Conservation (phyloP, 2,113 vertebrate species). For the Herpailurus yagouaroundi region DNA sequence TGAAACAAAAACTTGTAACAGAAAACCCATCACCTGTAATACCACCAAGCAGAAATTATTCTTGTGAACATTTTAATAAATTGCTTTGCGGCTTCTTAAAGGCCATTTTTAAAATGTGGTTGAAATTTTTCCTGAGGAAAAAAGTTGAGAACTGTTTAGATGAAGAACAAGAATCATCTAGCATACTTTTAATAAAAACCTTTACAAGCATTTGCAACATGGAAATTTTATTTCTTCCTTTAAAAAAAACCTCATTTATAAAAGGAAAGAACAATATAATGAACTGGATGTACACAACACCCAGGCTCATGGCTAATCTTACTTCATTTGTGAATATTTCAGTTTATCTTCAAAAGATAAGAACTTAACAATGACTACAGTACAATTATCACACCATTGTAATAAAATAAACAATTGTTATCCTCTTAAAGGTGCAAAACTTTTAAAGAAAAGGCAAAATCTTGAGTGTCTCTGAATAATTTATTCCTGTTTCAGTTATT, state of each 20-base stretch:
- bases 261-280: not conserved
- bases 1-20: not conserved
- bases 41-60: not conserved
- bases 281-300: not conserved
- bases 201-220: not conserved
- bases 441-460: not conserved
- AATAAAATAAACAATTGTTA: conserved; percentile 10
- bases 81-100: not conserved
- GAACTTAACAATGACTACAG: not conserved
- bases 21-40: not conserved
- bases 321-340: not conserved
- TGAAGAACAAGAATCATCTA: not conserved
- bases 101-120: not conserved
- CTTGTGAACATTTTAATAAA: conserved; percentile 34
- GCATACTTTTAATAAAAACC: not conserved
- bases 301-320: not conserved
- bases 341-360: not conserved
- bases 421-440: not conserved
- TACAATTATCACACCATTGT: not conserved
- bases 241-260: not conserved
- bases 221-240: not conserved
- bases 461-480: not conserved
- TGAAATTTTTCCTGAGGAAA: not conserved
- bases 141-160: not conserved
- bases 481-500: not conserved